A percentile compares a stretch with the other conserved stretches of the same genome.
Evolutionary conservation across 2,797 vertebrate genomes (phyloP).

Genomic region (Xiphophorus birchmanni): DNA sequence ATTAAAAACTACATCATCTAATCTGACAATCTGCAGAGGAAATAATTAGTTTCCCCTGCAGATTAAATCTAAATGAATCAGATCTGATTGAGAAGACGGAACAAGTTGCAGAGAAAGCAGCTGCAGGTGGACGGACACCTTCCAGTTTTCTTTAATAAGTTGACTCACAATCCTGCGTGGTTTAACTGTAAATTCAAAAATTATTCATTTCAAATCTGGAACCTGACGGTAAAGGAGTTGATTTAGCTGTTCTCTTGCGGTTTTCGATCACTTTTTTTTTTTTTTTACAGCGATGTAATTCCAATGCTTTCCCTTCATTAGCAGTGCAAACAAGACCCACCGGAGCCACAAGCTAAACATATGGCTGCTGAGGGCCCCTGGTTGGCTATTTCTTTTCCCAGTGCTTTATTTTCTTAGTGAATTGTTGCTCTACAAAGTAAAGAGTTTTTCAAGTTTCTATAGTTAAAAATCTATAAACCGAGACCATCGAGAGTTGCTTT

Average conservation of each 20-base stretch:
- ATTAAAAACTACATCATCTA: background rate
- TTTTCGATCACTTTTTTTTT: background rate
- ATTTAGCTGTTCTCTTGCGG: background rate
- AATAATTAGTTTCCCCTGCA: background rate
- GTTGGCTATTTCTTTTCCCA: background rate
- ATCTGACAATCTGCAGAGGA: background rate
- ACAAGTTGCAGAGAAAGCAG: conserved; percentile 8
- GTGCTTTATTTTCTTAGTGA: background rate
- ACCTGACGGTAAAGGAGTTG: background rate
- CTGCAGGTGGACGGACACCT: conserved; percentile 32
- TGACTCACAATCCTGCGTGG: conserved; percentile 27
- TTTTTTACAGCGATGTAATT: background rate
- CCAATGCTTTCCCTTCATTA: background rate
- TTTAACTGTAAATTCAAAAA: background rate
- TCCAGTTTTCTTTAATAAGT: conserved; percentile 17
- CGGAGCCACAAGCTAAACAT: background rate
- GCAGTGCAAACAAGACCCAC: background rate
- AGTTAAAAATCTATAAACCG: background rate
- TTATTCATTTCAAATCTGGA: background rate
- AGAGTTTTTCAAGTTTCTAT: background rate
- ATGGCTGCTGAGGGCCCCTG: background rate
- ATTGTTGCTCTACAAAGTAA: background rate
- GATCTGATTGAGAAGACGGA: conserved; percentile 8
- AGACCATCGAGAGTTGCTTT: background rate
- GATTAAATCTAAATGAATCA: background rate